Evolutionary conservation across 2,113 vertebrate species (phyloP).

Genomic region (Xenopus tropicalis): DNA sequence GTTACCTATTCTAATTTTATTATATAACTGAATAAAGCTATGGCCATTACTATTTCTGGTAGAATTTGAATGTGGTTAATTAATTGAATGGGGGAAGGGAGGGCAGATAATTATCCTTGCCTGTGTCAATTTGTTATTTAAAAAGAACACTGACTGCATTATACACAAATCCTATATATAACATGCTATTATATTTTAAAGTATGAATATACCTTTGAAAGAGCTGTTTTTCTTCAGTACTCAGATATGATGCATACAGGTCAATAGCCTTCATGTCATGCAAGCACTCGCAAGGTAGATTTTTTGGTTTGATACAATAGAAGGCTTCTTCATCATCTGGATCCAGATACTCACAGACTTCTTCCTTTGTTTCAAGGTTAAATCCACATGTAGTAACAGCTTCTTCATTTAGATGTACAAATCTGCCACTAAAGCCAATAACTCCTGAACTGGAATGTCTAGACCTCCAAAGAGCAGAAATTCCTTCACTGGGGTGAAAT

Average conservation of each 20-base stretch:
- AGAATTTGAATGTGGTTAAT: too few species aligned
- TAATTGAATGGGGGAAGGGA: too few species aligned
- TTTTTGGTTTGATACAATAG: slow-evolving; percentile 34
- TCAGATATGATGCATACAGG: not conserved
- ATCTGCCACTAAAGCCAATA: slow-evolving; percentile 16
- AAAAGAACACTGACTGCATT: too few species aligned
- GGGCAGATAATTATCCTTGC: too few species aligned
- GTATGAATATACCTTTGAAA: not conserved
- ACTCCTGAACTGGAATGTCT: slow-evolving; percentile 8
- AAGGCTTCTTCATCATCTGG: slow-evolving; percentile 49
- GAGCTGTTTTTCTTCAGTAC: not conserved
- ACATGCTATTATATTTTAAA: too few species aligned
- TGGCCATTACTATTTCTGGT: too few species aligned
- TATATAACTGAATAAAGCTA: too few species aligned
- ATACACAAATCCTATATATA: too few species aligned
- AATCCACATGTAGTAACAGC: slow-evolving; percentile 1
- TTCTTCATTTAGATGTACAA: not conserved
- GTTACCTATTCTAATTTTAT: too few species aligned
- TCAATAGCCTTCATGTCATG: not conserved
- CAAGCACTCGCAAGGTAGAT: not conserved
- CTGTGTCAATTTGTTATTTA: too few species aligned
- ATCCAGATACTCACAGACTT: slow-evolving; percentile 48
- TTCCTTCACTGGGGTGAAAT: not conserved
- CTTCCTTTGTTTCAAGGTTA: not conserved
- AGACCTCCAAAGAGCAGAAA: slow-evolving; percentile 1